Percentiles rank a stretch among this genome's conserved stretches.
Evolutionary conservation across 2,113 vertebrate genomes (phyloP).

Genomic region (Alligator sinensis): DNA sequence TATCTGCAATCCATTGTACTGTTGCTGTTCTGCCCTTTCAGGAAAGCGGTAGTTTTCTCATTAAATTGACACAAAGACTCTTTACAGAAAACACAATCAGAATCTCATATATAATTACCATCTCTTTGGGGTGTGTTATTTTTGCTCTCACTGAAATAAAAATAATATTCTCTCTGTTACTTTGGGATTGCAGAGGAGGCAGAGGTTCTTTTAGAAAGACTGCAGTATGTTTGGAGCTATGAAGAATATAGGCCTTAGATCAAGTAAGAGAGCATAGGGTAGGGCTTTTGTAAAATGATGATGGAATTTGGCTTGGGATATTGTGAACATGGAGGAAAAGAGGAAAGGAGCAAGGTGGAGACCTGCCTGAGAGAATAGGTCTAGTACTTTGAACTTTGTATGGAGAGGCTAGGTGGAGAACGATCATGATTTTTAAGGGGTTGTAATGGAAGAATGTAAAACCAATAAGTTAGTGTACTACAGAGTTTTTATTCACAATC

Average conservation of each 20-base stretch:
- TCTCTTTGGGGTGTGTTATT: neutral
- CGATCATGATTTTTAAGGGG: neutral
- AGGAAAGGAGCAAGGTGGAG: neutral
- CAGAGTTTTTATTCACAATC: constrained; percentile 19
- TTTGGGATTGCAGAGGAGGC: neutral
- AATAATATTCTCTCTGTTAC: neutral
- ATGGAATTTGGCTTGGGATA: neutral
- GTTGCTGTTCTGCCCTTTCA: neutral
- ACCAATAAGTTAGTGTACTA: neutral
- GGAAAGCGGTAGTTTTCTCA: neutral
- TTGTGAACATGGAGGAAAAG: neutral
- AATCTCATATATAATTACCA: accelerated
- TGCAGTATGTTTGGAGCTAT: constrained; percentile 11
- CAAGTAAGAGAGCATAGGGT: neutral
- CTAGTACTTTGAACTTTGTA: neutral
- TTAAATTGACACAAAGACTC: neutral
- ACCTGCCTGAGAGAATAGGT: neutral
- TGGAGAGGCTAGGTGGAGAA: neutral
- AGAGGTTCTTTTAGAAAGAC: neutral
- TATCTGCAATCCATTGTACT: accelerated
- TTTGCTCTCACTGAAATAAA: neutral
- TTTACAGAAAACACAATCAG: neutral
- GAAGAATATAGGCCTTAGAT: neutral
- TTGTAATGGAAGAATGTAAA: neutral
- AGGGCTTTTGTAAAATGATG: neutral